phyloP scores from a whole-genome alignment of 2,797 vertebrate genomes.

The Denticeps clupeoides region DNA sequence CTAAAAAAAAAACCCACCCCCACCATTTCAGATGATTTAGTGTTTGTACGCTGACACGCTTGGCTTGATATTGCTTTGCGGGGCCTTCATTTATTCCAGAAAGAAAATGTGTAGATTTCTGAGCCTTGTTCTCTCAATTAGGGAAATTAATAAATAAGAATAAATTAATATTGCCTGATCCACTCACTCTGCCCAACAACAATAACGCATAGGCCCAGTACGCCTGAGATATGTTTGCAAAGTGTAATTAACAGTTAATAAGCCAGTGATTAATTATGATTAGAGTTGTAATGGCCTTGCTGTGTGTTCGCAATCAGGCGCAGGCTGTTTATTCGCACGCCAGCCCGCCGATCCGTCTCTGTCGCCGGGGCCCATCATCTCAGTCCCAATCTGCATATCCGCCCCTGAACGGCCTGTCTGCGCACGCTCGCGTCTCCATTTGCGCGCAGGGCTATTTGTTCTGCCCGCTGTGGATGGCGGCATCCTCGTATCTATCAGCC shows the following conservation, averaged over 20 bases:
- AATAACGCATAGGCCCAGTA: slow-evolving; percentile 40
- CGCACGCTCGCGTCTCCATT: slow-evolving; percentile 44
- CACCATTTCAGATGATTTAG: slow-evolving; percentile 64
- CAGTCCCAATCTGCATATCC: slow-evolving; percentile 51
- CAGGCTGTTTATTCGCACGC: slow-evolving; percentile 58
- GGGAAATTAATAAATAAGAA: slow-evolving; percentile 73
- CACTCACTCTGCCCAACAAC: slow-evolving; percentile 33
- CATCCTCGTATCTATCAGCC: slow-evolving; percentile 51
- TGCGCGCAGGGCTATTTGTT: slow-evolving; percentile 53
- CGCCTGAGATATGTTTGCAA: slow-evolving; percentile 61
- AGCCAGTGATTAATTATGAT: slow-evolving; percentile 79
- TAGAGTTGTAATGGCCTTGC: slow-evolving; percentile 64
- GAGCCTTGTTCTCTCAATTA: slow-evolving; percentile 73
- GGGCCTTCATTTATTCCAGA: slow-evolving; percentile 60
- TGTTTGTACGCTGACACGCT: slow-evolving; percentile 52
- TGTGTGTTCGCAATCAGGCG: slow-evolving; percentile 64
- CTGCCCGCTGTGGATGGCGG: slow-evolving; percentile 39
- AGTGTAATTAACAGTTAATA: slow-evolving; percentile 73
- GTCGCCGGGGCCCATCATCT: slow-evolving; percentile 41
- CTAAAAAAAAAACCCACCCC: slow-evolving; percentile 50
- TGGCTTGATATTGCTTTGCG: slow-evolving; percentile 50
- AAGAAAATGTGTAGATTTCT: slow-evolving; percentile 60
- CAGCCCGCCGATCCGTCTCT: slow-evolving; percentile 56
- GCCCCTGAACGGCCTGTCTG: slow-evolving; percentile 35
- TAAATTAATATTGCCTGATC: slow-evolving; percentile 63